A percentile compares a stretch with the other conserved stretches of the same genome.
Conservation (phyloP, 2,797 vertebrate genomes). For the Peromyscus eremicus region DNA sequence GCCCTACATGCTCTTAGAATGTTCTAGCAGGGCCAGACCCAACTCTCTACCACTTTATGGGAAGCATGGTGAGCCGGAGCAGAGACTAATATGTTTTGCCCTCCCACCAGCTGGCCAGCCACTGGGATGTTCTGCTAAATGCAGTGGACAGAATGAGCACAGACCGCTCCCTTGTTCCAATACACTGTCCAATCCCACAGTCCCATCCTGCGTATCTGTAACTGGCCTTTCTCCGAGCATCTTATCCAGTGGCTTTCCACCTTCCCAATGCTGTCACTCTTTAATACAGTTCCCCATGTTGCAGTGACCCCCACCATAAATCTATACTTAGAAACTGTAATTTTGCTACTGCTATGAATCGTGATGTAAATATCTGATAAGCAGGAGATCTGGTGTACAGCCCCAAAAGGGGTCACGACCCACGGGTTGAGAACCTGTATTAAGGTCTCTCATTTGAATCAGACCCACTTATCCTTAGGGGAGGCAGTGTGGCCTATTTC, state of each 20-base stretch:
- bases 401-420: background rate
- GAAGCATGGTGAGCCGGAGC: background rate
- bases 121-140: background rate
- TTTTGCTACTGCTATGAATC: background rate
- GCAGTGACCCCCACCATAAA: background rate
- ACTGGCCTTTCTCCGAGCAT: background rate
- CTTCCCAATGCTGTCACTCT: background rate
- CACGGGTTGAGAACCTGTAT: background rate
- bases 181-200: background rate
- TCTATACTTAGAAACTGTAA: background rate
- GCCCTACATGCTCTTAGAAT: background rate
- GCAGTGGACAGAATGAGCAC: background rate
- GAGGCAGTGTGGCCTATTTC: background rate
- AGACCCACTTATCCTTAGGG: background rate
- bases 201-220: background rate
- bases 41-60: background rate
- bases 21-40: background rate
- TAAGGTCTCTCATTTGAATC: background rate
- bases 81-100: background rate
- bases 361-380: background rate
- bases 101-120: background rate
- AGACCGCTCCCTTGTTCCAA: background rate
- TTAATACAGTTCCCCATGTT: background rate
- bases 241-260: background rate
- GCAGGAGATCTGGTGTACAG: background rate